Evolutionary conservation across 2,797 vertebrate species (phyloP).

Genomic region (Syncerus caffer): DNA sequence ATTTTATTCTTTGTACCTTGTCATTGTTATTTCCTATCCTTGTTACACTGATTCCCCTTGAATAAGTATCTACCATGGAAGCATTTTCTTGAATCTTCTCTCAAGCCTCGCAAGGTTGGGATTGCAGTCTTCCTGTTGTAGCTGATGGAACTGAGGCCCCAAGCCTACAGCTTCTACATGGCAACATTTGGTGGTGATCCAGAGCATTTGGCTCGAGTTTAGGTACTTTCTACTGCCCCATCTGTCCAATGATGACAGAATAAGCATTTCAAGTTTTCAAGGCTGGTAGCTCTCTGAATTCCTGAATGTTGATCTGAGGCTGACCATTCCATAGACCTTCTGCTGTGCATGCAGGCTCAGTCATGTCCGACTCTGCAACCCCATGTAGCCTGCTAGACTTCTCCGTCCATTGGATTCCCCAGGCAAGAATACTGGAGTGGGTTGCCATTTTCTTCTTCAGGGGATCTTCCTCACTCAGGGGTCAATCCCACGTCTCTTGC

Average conservation of each 20-base stretch:
- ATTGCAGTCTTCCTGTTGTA: fast-evolving
- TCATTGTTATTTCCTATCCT: not conserved
- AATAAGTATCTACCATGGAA: not conserved
- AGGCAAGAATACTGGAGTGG: not conserved
- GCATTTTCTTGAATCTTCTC: not conserved
- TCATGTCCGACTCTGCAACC: not conserved
- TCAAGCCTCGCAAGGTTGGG: not conserved
- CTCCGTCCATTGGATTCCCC: not conserved
- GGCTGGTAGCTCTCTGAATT: not conserved
- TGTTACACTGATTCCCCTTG: not conserved
- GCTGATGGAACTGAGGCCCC: not conserved
- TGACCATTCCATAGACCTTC: not conserved
- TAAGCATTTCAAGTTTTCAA: not conserved
- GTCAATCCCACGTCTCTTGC: not conserved
- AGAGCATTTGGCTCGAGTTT: not conserved
- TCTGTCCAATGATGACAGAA: not conserved
- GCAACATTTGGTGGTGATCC: not conserved
- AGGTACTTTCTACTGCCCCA: not conserved
- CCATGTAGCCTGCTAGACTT: not conserved
- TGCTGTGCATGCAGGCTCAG: not conserved
- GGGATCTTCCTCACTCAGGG: not conserved
- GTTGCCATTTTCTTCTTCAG: not conserved
- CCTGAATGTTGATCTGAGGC: not conserved
- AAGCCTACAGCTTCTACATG: not conserved
- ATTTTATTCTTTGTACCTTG: not conserved